Percentiles rank a stretch among this genome's conserved stretches.
Evolutionary conservation across 2,113 vertebrate species (phyloP).

Genomic region (Podiceps cristatus): DNA sequence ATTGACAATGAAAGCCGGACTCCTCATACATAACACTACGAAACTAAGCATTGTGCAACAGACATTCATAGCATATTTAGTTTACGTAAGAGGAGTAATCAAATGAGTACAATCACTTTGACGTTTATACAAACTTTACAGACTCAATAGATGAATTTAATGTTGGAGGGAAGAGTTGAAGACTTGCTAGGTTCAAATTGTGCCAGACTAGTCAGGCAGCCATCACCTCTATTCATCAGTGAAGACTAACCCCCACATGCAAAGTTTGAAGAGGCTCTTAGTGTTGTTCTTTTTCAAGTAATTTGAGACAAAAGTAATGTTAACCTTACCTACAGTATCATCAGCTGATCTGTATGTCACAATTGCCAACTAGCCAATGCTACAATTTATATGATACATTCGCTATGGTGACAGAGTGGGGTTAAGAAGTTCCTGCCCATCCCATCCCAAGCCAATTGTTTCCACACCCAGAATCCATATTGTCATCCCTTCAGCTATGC

Average conservation of each 20-base stretch:
- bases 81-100: no score
- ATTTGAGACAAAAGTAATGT: neutral
- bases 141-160: neutral
- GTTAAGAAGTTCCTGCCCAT: neutral
- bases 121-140: neutral
- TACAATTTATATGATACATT: neutral
- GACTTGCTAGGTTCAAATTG: neutral
- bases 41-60: slow-evolving; percentile 23
- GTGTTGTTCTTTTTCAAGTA: neutral
- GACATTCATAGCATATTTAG: neutral
- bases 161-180: neutral
- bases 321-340: neutral
- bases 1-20: neutral
- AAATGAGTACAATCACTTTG: neutral
- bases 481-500: neutral
- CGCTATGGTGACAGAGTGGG: neutral
- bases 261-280: neutral
- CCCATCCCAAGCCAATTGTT: neutral
- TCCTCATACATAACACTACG: neutral
- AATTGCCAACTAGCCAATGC: neutral
- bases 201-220: neutral
- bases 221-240: neutral
- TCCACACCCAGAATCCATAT: neutral
- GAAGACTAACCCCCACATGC: neutral
- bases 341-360: neutral